Evolutionary conservation across 2,888 invertebrate species (phyloP).

Genomic region (Tipula lateralis): DNA sequence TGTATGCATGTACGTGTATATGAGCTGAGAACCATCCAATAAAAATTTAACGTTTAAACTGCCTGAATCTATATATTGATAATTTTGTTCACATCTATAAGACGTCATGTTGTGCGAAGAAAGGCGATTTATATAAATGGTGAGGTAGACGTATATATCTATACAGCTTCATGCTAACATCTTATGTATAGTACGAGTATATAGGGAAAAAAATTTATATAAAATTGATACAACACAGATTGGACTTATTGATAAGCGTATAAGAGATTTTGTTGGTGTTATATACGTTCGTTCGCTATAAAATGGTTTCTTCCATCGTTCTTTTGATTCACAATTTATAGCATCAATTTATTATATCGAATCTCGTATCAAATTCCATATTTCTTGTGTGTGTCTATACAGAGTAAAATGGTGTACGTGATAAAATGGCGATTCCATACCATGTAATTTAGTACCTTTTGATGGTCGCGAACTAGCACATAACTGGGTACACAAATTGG

Average conservation of each 20-base stretch:
- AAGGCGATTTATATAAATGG: not conserved
- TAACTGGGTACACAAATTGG: too few relatives aligned
- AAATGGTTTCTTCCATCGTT: not conserved
- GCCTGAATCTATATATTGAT: conserved; percentile 3
- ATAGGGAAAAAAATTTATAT: not conserved
- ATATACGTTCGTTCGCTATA: not conserved
- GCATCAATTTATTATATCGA: not conserved
- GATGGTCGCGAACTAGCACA: too few relatives aligned
- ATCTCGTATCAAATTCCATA: not conserved
- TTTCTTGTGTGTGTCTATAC: not conserved
- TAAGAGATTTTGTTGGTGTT: not conserved
- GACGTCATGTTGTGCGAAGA: not conserved
- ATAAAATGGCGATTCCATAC: not conserved
- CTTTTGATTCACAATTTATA: not conserved
- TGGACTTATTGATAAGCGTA: not conserved
- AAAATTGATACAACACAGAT: not conserved
- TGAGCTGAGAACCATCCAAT: not conserved
- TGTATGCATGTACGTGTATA: not conserved
- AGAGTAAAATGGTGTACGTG: not conserved
- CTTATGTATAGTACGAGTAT: not conserved
- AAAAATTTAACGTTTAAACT: not conserved
- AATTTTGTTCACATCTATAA: not conserved
- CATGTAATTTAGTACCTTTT: too few relatives aligned
- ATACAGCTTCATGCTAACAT: not conserved
- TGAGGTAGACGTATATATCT: not conserved